Conservation (phyloP, 2,888 invertebrate species). For the Andricus quercusramuli region DNA sequence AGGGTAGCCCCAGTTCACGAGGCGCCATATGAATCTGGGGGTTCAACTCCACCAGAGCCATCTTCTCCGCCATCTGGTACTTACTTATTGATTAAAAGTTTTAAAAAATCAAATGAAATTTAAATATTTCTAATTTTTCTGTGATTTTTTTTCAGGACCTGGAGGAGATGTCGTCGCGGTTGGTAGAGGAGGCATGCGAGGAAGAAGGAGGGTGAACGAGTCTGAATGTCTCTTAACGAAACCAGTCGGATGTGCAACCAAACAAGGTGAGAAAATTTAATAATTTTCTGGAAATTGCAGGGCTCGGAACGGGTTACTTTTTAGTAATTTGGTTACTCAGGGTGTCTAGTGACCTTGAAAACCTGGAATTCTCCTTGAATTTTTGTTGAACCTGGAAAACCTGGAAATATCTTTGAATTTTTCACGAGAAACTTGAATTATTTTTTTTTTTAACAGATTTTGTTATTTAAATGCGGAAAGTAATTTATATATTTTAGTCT, state of each 20-base stretch:
- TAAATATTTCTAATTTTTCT: background rate
- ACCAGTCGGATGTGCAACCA: background rate
- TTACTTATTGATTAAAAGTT: background rate
- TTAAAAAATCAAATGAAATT: background rate
- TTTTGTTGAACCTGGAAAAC: no score
- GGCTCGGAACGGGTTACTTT: no score
- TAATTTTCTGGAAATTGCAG: no score
- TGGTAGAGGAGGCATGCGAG: conserved; percentile 9
- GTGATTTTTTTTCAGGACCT: background rate
- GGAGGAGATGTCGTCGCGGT: background rate
- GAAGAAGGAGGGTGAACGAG: background rate
- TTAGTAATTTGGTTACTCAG: no score
- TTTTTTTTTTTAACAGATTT: no score
- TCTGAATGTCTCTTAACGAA: background rate
- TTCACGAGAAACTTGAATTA: no score
- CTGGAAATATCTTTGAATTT: no score
- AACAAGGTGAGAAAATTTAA: background rate
- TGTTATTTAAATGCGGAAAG: no score
- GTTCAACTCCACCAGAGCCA: conserved; percentile 14
- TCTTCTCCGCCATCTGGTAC: conserved; percentile 3
- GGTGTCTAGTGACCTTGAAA: no score
- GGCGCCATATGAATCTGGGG: background rate
- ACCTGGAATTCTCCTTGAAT: no score
- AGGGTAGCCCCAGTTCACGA: background rate
- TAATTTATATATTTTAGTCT: no score